Base-by-base conservation (phyloP, 2,113 vertebrate genomes). In the Apteryx owenii region DNA sequence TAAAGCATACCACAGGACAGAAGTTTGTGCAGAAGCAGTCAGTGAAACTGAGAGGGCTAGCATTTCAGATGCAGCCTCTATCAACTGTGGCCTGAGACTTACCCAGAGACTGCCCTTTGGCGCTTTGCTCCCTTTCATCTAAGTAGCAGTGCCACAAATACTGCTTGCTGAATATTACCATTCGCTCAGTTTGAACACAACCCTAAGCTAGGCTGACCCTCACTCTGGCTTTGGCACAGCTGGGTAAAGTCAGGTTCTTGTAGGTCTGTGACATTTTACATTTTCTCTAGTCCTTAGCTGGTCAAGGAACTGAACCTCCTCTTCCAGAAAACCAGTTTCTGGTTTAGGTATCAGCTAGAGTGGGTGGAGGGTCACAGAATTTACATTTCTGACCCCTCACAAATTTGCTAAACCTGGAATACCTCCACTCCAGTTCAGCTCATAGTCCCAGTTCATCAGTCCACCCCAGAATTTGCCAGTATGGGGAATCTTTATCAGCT, bases 391-490 rank as follows among this genome's bases (percentile, higher is more conserved):
- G 38, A 36, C 2, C 11, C 12, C 22, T 77, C 18, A 7, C 16
- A 69, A 0, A 51, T 89, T 60, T 72, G 14, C 7, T 70, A 44
- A 33, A 33, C 23, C 48, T 23, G 33, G 69, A 38, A 25, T 36
- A 51, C 33, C 10, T n/a, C 61, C 89, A 13, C 17, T 4, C 13
- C 12, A 50, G 23, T 22, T 94, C 48, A 84, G 17, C 15, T 11
- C 0, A 0, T 22, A 8, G 7, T 66, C 15, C 7, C 20, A 15
- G 4, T 72, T 82, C 5, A 60, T 33, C 29, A 60, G 29, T 56
- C 14, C 28, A 51, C 13, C 22, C 7, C 3, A 19, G 10, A 77
- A 80, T 44, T 77, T 73, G 9, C 10, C 53, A 90, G 22, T 31
- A 60, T 4, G 6, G 2, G 33, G 10, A 81, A n/a, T 31, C 12